phyloP scores from a whole-genome alignment of 2,888 invertebrate species.

The Nudaria mundana region DNA sequence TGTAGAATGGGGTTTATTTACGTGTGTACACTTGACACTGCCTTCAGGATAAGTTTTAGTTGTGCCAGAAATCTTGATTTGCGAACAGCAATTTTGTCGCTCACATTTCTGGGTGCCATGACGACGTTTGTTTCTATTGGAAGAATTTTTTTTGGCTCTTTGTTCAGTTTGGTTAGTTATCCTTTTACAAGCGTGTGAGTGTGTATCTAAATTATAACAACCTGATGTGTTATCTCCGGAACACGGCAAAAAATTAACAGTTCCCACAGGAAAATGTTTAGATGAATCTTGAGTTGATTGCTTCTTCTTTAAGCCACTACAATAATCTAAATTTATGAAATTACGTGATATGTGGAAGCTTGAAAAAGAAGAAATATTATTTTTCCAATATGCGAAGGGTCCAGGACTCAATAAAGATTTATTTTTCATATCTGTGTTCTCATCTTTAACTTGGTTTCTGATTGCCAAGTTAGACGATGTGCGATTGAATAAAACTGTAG shows the following conservation, averaged over 20 bases:
- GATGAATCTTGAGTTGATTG: neutral
- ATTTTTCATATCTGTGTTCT: slow-evolving; percentile 1
- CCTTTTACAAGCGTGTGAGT: too few species aligned
- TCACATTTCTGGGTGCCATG: too few species aligned
- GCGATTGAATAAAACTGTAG: slow-evolving; percentile 7
- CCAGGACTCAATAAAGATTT: slow-evolving; percentile 15
- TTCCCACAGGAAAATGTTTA: neutral
- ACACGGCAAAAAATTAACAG: neutral
- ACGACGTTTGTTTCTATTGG: too few species aligned
- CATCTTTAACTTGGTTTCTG: slow-evolving; percentile 5
- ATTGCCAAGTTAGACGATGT: slow-evolving; percentile 9
- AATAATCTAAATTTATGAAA: slow-evolving; percentile 9
- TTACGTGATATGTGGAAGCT: slow-evolving; percentile 10
- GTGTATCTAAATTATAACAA: neutral
- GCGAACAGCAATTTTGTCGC: too few species aligned
- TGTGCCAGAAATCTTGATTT: too few species aligned
- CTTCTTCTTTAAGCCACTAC: slow-evolving; percentile 13
- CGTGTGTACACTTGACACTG: too few species aligned
- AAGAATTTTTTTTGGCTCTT: too few species aligned
- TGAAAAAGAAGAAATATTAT: slow-evolving; percentile 10
- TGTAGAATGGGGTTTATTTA: too few species aligned
- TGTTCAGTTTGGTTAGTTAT: too few species aligned
- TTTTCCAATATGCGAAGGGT: slow-evolving; percentile 29
- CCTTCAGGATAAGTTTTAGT: too few species aligned
- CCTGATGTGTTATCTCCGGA: neutral